Base-by-base conservation (phyloP, 2,888 invertebrate genomes). In the Drosophila suboccidentalis region DNA sequence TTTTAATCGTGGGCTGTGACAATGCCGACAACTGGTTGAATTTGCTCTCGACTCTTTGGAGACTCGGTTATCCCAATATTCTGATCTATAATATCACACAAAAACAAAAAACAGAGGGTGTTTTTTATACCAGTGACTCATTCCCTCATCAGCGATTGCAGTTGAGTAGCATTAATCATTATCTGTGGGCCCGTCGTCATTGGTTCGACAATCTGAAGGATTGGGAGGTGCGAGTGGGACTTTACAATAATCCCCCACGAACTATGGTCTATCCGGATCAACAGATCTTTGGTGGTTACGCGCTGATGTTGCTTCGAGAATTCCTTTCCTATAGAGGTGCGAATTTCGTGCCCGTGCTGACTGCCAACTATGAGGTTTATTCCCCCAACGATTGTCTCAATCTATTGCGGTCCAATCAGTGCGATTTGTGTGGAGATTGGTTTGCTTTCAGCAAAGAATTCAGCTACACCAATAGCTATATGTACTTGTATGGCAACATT, bases 211-310 rank as follows among this genome's bases (percentile, higher is more conserved):
- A 89, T 19, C 29, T 89, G 0, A 10, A 19, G 1, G 71, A 63
- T 2, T 47, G 36, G 43, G 38, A 57, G 32, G 87, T 89, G 1
- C 81, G 81, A 8, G 87, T 83, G 26, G 71, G 74, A 0, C 22
- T 71, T 8, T 77, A 69, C 9, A 89, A 83, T 10, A 63, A 74
- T 68, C 87, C 89, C 0, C 89, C 89, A 1, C 47, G 83, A 2
- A 17, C 65, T 4, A 29, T 89, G 13, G 81, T 89, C 5, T 84
- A 71, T 49, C 51, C 72, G 5, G 29, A 72, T 15, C 0, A 32
- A 5, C 15, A 55, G 0, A 32, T 89, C 10, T 84, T 67, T 38
- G 71, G 47, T 8, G 83, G 89, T 0, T 89, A 87, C 47, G 54
- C 60, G 0, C 29, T 83, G 0, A 61, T 65, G 66, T 8, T 73